Base-by-base conservation (phyloP, 2,888 invertebrate genomes). In the Gordius sp. region DNA sequence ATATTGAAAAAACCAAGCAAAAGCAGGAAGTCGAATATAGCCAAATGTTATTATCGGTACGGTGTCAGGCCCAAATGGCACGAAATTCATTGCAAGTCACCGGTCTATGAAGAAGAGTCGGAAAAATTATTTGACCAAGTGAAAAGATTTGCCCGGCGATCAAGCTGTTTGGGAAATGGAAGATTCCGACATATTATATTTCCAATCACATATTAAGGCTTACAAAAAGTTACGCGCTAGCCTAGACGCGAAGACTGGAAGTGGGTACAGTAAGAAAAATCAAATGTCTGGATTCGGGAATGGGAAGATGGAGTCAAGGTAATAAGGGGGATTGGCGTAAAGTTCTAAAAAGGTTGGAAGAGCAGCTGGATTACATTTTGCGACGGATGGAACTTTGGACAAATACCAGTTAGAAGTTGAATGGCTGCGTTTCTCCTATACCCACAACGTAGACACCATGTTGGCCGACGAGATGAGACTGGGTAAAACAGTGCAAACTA, bases 401-500 rank as follows among this genome's bases (percentile, higher is more conserved):
- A 82, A 82, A 0, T 99, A 99, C 71, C 99, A 99, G 71, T 71
- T 99, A 62, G 97, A 99, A 64, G 76, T 93, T 58, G 93, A 93
- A 71, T 97, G 93, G 91, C 73, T 93, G 67, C 77, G 89, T 55
- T 89, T 89, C 68, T 91, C 89, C 0, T 93, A 89, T 89, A 81
- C 81, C 2, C 81, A 86, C 66, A 81, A 79, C 26, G 93, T 85
- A 41, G 93, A 99, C 67, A 97, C 93, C 13, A 99, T 99, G 66
- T 75, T 99, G 26, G 99, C 99, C 56, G 77, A 97, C 67, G 93
- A 97, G 72, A 99, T 99, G 97, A 97, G 97, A 75, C 77, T 99
- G 56, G 97, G 97, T 39, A 99, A 99, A 76, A 99, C 97, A 2
- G 97, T 99, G 62, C 97, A 99, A 69, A 93, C 97, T 0, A 91